Percentiles rank a stretch among this genome's conserved stretches.
These are phyloP conservation scores for Melanotaenia maccullochi DNA, from an alignment of 2,797 vertebrate genomes.

Conservation along the genomic window DNA sequence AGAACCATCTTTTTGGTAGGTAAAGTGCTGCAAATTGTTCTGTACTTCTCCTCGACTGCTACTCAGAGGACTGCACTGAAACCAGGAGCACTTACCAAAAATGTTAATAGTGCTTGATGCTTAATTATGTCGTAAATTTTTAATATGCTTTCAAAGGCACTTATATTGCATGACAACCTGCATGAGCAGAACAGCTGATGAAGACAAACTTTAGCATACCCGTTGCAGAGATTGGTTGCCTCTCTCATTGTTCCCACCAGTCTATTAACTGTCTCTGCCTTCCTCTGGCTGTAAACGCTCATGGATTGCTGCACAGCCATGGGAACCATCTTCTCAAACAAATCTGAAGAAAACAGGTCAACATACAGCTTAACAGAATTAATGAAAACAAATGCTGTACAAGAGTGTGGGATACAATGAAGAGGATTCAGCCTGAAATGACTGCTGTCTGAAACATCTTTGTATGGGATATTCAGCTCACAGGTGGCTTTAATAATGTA, in stretches of 20 bases:
- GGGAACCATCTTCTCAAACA: conserved; percentile 99
- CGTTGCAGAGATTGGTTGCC: conserved; percentile 95
- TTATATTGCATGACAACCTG: conserved; percentile 1
- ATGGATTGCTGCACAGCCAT: conserved; percentile 94
- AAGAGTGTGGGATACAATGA: background rate
- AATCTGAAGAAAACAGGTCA: conserved; percentile 77
- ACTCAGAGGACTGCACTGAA: conserved; percentile 11
- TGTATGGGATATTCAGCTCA: background rate
- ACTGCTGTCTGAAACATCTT: background rate
- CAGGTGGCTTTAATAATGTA: background rate
- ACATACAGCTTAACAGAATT: background rate
- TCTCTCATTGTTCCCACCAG: conserved; percentile 96
- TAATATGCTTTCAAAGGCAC: conserved; percentile 25
- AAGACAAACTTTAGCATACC: conserved; percentile 78
- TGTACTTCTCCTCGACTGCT: background rate
- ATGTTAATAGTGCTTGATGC: conserved; percentile 26
- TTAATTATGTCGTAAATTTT: conserved; percentile 31
- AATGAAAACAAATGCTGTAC: background rate
- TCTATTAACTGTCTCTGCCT: conserved; percentile 91
- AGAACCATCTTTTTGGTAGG: background rate
- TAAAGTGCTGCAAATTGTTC: background rate
- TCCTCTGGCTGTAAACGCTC: conserved; percentile 90
- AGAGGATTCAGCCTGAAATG: background rate
- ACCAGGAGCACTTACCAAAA: conserved; percentile 20
- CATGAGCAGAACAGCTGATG: conserved; percentile 30